Evolutionary conservation across 92 coral and sea anemone species (phyloP), one percentile per base, ranked within the genome.

Genomic region (Epizoanthus rinbou): DNA sequence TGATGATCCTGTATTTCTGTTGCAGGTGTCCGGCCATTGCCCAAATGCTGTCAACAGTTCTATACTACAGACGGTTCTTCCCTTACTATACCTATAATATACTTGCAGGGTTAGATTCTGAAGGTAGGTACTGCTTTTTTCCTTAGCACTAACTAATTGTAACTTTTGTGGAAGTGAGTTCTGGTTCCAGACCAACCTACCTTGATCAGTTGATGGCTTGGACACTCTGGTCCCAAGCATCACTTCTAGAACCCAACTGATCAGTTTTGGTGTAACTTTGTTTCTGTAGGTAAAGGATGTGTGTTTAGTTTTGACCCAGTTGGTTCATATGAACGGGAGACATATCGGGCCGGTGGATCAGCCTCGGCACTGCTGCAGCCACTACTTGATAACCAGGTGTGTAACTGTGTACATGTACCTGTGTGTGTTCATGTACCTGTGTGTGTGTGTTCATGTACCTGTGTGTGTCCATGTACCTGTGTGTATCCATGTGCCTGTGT

Each of bases 241-340:
- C 70, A 14, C 11, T 2, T 22, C 3, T 0, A 64, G 13, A 23
- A 64, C 17, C 28, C 28, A 64, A 22, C 37, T 9, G 37, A 64
- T 58, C 11, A 1, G 57, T 11, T 37, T 37, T 37, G 39, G 39
- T 73, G 50, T 11, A 19, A 18, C 25, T 22, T 17, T 70, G 52
- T 70, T 50, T 43, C 1, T 56, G 24, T 73, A 95, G 98, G 98
- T 13, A 97, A 97, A 85, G 99, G 99, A 16, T 97, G 99, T 87
- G 98, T 94, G 69, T 94, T 85, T 58, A 97, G 99, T 84, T 97
- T 97, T 92, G 99, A 97, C 79, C 99, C 99, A 37, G 99, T 96
- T 84, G 99, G 99, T 14, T 96, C 98, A 14, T 96, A 96, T 85
- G 99, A 96, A 69, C 83, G 98, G 82, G 99, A 96, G 86, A 86